phyloP scores from a whole-genome alignment of 1,140 invertebrate genomes.

The Zophobas atratus region DNA sequence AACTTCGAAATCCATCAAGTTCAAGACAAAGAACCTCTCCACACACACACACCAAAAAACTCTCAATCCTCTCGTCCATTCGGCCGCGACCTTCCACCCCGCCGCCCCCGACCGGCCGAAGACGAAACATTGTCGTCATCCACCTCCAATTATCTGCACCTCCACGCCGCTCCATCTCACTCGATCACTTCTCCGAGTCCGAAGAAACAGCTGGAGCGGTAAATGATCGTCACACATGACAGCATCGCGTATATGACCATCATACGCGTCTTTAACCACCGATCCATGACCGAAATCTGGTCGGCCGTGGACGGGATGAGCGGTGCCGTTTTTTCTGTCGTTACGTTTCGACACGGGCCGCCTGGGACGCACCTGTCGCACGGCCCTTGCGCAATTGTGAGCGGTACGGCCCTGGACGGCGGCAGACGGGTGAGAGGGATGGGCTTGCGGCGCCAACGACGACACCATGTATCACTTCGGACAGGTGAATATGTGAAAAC shows the following conservation, averaged over 20 bases:
- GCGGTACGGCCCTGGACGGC: not conserved
- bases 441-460: conserved; percentile 4
- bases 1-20: too few species aligned
- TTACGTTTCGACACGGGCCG: not conserved
- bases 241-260: conserved; percentile 44
- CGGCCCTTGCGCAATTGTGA: not conserved
- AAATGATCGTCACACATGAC: conserved; percentile 53
- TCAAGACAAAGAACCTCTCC: too few species aligned
- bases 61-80: not conserved
- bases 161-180: conserved; percentile 44
- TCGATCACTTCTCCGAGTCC: conserved; percentile 27
- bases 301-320: conserved; percentile 36
- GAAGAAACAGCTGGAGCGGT: conserved; percentile 47
- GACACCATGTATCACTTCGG: not conserved
- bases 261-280: conserved; percentile 42
- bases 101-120: not conserved
- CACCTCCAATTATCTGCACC: conserved; percentile 44
- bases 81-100: not conserved
- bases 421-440: not conserved
- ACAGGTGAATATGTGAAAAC: conserved; percentile 16
- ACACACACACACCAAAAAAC: too few species aligned
- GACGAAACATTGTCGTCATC: conserved; percentile 43
- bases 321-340: conserved; percentile 1
- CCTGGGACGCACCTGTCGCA: conserved; percentile 1
- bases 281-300: conserved; percentile 47